These are phyloP conservation scores for Lutjanus erythropterus DNA, from an alignment of 2,113 vertebrate genomes.

Conservation along the genomic window DNA sequence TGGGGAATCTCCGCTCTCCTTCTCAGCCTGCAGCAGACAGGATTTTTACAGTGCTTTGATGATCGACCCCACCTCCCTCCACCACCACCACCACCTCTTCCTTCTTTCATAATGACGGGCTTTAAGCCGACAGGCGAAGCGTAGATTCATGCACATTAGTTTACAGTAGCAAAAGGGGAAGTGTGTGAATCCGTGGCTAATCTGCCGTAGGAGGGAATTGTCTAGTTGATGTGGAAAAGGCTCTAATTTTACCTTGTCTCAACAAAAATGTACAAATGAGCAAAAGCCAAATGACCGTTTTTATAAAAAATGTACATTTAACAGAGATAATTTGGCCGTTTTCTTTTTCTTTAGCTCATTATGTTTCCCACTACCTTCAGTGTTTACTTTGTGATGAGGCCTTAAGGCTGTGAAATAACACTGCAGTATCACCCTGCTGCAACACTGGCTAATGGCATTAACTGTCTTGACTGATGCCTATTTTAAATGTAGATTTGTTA, in stretches of 20 bases:
- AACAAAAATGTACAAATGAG: slow-evolving; percentile 4
- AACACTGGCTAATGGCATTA: neutral
- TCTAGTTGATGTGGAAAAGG: neutral
- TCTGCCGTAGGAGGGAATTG: slow-evolving; percentile 4
- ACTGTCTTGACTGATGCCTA: slow-evolving; percentile 1
- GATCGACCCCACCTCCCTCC: slow-evolving; percentile 9
- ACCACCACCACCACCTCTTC: slow-evolving; percentile 17
- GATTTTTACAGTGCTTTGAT: slow-evolving; percentile 66
- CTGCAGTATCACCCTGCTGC: neutral
- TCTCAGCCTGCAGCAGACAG: slow-evolving; percentile 57
- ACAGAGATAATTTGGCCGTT: neutral
- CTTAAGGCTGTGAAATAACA: neutral
- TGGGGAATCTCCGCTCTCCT: slow-evolving; percentile 57
- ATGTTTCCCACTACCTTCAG: neutral
- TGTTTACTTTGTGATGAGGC: neutral
- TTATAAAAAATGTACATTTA: neutral
- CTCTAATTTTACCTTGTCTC: slow-evolving; percentile 14
- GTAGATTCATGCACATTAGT: slow-evolving; percentile 40
- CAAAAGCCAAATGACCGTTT: neutral
- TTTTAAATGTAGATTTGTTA: too few relatives aligned
- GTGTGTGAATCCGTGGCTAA: slow-evolving; percentile 20
- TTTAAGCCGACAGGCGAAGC: slow-evolving; percentile 29
- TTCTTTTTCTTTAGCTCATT: neutral
- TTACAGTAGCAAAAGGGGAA: slow-evolving; percentile 28
- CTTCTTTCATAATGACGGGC: slow-evolving; percentile 26